Conservation (phyloP, 1,140 invertebrate genomes). For the Lasaia peninsularis region DNA sequence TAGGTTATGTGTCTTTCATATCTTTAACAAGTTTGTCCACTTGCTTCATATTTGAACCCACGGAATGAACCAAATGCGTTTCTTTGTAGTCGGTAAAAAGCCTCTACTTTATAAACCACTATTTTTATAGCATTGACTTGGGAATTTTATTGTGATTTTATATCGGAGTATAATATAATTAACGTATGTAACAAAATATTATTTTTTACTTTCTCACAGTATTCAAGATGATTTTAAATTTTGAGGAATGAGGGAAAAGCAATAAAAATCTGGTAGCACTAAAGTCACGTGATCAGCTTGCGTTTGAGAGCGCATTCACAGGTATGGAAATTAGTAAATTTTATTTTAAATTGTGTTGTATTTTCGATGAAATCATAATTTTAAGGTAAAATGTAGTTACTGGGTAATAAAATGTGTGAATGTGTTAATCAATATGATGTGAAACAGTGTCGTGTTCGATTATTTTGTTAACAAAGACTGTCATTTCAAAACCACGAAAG, state of each 20-base stretch:
- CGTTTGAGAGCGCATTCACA: conserved; percentile 78
- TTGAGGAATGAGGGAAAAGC: neutral
- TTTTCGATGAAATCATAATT: conserved; percentile 55
- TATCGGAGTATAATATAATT: too few relatives aligned
- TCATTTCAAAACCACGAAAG: conserved; percentile 75
- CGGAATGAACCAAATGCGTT: too few relatives aligned
- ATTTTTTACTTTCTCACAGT: too few relatives aligned
- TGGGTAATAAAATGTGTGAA: conserved; percentile 38
- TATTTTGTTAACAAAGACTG: conserved; percentile 71
- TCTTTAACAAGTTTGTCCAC: too few relatives aligned
- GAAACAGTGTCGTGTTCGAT: conserved; percentile 55
- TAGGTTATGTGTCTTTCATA: too few relatives aligned
- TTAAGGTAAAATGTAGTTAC: conserved; percentile 60
- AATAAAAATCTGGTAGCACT: conserved; percentile 39
- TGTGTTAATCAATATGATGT: conserved; percentile 49
- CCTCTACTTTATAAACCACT: too few relatives aligned
- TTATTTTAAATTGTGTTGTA: conserved; percentile 68
- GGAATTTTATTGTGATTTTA: too few relatives aligned
- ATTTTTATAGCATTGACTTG: too few relatives aligned
- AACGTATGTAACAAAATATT: too few relatives aligned
- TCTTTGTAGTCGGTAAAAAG: too few relatives aligned
- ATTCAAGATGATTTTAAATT: too few relatives aligned
- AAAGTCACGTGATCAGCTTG: conserved; percentile 77
- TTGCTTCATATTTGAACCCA: too few relatives aligned
- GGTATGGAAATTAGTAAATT: conserved; percentile 75